Evolutionary conservation across 2,113 vertebrate genomes (phyloP).

Genomic region (Proteles cristata): DNA sequence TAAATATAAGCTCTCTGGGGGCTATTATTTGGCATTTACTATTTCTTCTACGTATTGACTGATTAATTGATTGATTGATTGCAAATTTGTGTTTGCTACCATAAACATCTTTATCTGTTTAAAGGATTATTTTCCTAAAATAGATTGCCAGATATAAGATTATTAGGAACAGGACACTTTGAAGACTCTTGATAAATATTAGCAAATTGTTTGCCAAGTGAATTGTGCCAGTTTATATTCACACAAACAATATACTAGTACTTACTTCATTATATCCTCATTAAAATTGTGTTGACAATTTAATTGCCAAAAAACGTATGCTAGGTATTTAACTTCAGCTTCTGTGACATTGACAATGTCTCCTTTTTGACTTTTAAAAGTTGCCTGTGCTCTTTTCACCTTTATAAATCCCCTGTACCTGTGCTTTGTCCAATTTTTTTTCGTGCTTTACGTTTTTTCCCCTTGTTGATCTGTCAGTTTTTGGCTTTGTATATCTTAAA

Average conservation of each 20-base stretch:
- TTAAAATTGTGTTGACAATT: not conserved
- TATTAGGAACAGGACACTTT: not conserved
- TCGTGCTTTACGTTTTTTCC: not conserved
- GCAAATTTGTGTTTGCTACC: not conserved
- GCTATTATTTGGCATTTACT: not conserved
- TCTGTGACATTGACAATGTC: not conserved
- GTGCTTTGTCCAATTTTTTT: not conserved
- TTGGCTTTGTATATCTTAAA: not conserved
- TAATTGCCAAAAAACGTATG: not conserved
- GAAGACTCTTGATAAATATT: not conserved
- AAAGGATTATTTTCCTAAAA: not conserved
- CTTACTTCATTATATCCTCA: not conserved
- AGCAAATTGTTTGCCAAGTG: not conserved
- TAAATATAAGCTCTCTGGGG: not conserved
- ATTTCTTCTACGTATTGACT: slow-evolving; percentile 4
- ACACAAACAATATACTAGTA: not conserved
- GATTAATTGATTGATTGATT: not conserved
- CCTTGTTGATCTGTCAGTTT: not conserved
- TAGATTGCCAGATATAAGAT: not conserved
- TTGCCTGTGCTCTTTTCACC: not conserved
- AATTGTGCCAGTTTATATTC: not conserved
- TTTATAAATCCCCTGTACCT: not conserved
- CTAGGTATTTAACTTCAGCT: not conserved
- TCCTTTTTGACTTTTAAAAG: not conserved
- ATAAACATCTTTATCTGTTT: not conserved